Percentiles rank a stretch among this genome's conserved stretches.
These are phyloP conservation scores for Agrotis exclamationis DNA, from an alignment of 2,888 invertebrate species.

Conservation along the genomic window DNA sequence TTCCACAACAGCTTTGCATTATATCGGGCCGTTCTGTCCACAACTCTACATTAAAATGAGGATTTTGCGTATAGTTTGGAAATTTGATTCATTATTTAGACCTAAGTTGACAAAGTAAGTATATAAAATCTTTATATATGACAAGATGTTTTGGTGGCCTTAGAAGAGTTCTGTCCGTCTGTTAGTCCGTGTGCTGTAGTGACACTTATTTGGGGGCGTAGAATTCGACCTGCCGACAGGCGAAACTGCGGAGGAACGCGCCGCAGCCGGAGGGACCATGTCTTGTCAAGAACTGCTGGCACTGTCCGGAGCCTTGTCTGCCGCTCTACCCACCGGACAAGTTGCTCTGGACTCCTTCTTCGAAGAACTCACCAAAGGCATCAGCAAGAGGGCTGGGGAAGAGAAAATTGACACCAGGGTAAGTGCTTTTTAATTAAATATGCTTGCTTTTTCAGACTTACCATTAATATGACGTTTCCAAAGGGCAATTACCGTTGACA, in stretches of 20 bases:
- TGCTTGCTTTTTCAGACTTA: not conserved
- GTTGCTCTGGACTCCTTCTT: slow-evolving; percentile 96
- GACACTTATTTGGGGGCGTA: slow-evolving; percentile 77
- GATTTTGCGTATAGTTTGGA: too few species aligned
- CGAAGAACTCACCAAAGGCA: slow-evolving; percentile 95
- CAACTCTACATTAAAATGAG: too few species aligned
- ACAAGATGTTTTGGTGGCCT: slow-evolving; percentile 65
- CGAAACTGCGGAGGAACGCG: slow-evolving; percentile 84
- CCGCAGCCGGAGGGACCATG: slow-evolving; percentile 92
- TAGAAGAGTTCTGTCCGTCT: slow-evolving; percentile 34
- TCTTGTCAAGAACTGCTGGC: slow-evolving; percentile 98
- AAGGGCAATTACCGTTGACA: not conserved
- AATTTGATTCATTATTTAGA: too few species aligned
- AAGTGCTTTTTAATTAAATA: slow-evolving; percentile 28
- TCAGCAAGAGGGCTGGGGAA: slow-evolving; percentile 88
- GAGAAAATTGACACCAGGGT: slow-evolving; percentile 86
- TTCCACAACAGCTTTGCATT: not conserved
- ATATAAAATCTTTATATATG: not conserved
- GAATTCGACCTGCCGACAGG: slow-evolving; percentile 90
- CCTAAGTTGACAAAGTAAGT: too few species aligned
- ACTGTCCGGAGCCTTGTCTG: slow-evolving; percentile 97
- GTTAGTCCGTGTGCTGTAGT: slow-evolving; percentile 71
- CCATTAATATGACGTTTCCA: not conserved
- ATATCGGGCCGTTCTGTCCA: too few species aligned
- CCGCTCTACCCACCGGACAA: slow-evolving; percentile 97